These are phyloP conservation scores for Isichthys henryi DNA, from an alignment of 2,113 vertebrate species.

Conservation along the genomic window DNA sequence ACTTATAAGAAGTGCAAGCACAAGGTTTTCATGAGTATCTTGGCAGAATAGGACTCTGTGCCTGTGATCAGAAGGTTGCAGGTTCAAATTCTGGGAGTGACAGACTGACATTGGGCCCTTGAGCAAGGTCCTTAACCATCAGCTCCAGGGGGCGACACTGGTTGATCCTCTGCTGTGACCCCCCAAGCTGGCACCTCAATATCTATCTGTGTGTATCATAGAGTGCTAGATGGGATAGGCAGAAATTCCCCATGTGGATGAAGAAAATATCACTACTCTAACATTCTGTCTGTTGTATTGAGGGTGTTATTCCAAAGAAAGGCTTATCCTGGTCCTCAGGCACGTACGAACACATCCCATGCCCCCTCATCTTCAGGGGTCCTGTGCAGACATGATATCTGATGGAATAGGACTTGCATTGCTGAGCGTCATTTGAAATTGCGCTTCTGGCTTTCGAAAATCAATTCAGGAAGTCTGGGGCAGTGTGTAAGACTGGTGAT, in stretches of 20 bases:
- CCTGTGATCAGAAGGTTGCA: neutral
- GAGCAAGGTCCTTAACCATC: neutral
- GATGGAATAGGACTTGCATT: neutral
- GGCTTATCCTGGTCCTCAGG: neutral
- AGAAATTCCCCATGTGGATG: neutral
- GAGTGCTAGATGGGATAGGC: neutral
- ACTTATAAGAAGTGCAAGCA: neutral
- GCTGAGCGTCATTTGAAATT: neutral
- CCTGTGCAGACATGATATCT: neutral
- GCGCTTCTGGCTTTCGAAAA: neutral
- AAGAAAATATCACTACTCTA: neutral
- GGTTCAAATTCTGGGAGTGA: neutral
- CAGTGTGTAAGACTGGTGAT: neutral
- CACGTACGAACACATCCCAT: neutral
- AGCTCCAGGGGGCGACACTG: neutral
- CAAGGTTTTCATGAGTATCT: neutral
- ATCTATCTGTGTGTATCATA: neutral
- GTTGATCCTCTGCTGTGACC: neutral
- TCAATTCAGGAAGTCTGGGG: neutral
- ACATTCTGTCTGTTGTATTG: neutral
- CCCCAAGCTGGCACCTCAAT: neutral
- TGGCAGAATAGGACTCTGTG: neutral
- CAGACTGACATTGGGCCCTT: neutral
- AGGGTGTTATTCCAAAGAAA: neutral
- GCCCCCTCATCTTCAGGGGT: neutral